A percentile compares a stretch with the other conserved stretches of the same genome.
Evolutionary conservation across 92 coral and sea anemone genomes (phyloP).

Genomic region (Desmophyllum pertusum): DNA sequence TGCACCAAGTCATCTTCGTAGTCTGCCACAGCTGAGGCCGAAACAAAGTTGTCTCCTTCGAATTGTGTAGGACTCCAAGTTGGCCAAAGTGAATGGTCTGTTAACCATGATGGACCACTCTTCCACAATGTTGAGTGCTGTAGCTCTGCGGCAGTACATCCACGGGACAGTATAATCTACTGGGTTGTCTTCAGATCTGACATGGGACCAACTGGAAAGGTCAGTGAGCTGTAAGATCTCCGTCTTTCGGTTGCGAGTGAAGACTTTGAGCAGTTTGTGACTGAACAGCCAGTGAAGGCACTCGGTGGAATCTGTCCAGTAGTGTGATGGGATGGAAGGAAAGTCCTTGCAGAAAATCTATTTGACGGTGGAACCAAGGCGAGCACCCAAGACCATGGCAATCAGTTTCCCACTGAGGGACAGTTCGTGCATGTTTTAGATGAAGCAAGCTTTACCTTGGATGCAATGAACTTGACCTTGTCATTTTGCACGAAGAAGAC

Average conservation of each 20-base stretch:
- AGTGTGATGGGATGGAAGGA: constrained; percentile 22
- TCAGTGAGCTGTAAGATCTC: constrained; percentile 55
- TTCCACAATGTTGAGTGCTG: constrained; percentile 33
- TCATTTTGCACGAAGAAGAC: constrained; percentile 52
- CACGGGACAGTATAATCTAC: constrained; percentile 47
- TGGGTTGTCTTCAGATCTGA: constrained; percentile 42
- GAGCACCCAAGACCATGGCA: constrained; percentile 57
- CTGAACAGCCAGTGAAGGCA: constrained; percentile 55
- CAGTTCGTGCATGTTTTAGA: constrained; percentile 53
- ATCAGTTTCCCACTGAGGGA: constrained; percentile 62
- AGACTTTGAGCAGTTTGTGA: constrained; percentile 35
- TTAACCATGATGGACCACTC: constrained; percentile 25
- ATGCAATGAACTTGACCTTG: constrained; percentile 48
- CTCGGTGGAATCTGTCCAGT: constrained; percentile 54
- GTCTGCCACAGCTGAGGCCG: constrained; percentile 45
- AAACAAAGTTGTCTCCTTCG: constrained; percentile 12
- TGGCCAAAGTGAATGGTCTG: constrained; percentile 16
- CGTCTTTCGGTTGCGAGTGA: constrained; percentile 38
- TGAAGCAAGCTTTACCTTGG: constrained; percentile 55
- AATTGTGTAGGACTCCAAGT: not conserved
- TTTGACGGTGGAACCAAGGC: constrained; percentile 44
- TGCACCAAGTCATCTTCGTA: too few species aligned
- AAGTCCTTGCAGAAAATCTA: constrained; percentile 37
- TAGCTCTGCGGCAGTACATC: constrained; percentile 43
- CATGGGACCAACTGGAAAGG: constrained; percentile 57